Conservation (phyloP, 1,140 invertebrate genomes). For the Metopolophium dirhodum region DNA sequence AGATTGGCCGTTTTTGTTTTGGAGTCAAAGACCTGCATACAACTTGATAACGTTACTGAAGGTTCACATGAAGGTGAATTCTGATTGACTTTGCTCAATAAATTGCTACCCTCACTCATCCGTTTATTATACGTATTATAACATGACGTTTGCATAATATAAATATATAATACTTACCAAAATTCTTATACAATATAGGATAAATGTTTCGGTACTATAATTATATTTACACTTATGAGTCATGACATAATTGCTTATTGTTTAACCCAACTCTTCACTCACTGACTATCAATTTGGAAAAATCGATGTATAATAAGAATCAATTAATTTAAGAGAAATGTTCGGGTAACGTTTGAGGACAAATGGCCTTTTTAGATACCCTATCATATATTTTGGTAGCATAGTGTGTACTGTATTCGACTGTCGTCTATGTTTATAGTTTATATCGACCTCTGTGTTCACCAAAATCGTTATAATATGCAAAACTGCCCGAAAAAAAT, state of each 20-base stretch:
- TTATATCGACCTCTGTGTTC: not conserved
- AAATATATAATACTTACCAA: too few species aligned
- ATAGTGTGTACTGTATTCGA: not conserved
- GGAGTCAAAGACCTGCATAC: not conserved
- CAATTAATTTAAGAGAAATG: not conserved
- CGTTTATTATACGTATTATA: too few species aligned
- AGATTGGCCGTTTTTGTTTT: not conserved
- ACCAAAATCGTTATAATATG: not conserved
- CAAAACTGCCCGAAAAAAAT: not conserved
- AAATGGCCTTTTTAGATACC: not conserved
- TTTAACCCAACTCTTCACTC: not conserved
- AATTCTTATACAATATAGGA: not conserved
- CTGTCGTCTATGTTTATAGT: not conserved
- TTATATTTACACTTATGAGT: not conserved
- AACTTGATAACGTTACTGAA: not conserved
- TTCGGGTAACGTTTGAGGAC: not conserved
- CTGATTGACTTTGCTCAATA: not conserved
- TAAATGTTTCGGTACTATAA: not conserved
- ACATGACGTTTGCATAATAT: too few species aligned
- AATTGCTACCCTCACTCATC: too few species aligned
- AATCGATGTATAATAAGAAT: too few species aligned
- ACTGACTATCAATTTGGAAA: not conserved
- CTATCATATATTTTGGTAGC: not conserved
- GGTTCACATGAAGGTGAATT: not conserved
- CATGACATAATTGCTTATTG: not conserved